Base-by-base conservation (phyloP, 2,888 invertebrate genomes). In the Plutella xylostella region DNA sequence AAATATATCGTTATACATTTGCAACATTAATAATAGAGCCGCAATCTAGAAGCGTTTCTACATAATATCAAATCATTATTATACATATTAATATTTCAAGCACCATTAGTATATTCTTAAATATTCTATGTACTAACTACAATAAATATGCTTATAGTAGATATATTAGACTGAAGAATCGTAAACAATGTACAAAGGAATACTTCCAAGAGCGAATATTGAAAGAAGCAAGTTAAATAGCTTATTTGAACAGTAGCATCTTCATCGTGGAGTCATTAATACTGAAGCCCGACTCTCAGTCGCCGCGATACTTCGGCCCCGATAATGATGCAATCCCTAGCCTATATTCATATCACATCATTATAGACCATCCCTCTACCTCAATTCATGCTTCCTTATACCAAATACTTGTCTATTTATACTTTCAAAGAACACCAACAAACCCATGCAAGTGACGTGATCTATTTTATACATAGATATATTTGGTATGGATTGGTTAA, bases 311-410 rank as follows among this genome's bases (percentile, higher is more conserved):
- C 47, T 42, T 45, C 47, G 47, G 42, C 50, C 39, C 47, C 42
- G 47, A 49, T 53, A 53, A 54, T 53, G 52, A 54, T 55, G 53
- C 49, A 49, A 44, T 49, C 51, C 48, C 59, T 58, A 56, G 57
- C 47, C 54, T 58, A 55, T 47, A 53, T 45, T 46, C 37, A 54
- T 54, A 56, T 56, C 55, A 58, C 55, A 55, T 53, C 12, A 39
- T 33, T 33, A 14, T 14, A 9, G 25, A 25, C 25, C 5, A 25
- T 14, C 33, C 33, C n/a, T 2, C 14, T 33, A 33, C n/a, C n/a
- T 14, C 33, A 33, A 14, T 33, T 33, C 33, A 33, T 33, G 33
- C 33, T 6, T 9, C 5, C 25, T 25, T 5, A 25, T 5, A n/a
- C n/a, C n/a, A n/a, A n/a, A n/a, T n/a, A n/a, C n/a, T n/a, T n/a